phyloP scores from a whole-genome alignment of 2,797 vertebrate genomes.

The Diceros bicornis region DNA sequence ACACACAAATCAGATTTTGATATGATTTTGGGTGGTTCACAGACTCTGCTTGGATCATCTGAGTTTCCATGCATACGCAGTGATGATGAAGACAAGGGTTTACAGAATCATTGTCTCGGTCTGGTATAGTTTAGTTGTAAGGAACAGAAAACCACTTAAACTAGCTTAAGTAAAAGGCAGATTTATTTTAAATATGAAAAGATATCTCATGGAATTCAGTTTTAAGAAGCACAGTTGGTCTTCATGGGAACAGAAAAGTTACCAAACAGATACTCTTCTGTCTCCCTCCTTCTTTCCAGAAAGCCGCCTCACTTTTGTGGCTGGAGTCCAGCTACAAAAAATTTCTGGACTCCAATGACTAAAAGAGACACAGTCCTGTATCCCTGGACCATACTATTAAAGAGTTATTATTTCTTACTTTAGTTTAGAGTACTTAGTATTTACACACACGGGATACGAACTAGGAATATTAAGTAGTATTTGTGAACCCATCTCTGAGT shows the following conservation, averaged over 20 bases:
- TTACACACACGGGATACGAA: not conserved
- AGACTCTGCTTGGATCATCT: not conserved
- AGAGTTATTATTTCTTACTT: conserved; percentile 10
- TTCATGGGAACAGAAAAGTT: not conserved
- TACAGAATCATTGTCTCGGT: not conserved
- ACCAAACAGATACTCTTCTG: not conserved
- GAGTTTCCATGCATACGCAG: not conserved
- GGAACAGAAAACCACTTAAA: conserved; percentile 15
- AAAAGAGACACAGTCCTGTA: not conserved
- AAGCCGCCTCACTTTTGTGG: not conserved
- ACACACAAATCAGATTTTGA: not conserved
- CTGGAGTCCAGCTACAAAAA: not conserved
- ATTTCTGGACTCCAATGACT: not conserved
- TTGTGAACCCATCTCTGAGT: not conserved
- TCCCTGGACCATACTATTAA: not conserved
- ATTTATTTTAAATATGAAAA: conserved; percentile 38
- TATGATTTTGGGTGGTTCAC: not conserved
- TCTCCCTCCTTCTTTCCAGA: not conserved
- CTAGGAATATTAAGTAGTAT: not conserved
- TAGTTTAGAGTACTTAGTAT: conserved; percentile 20
- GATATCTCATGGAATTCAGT: not conserved
- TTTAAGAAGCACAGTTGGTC: not conserved
- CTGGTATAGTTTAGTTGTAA: not conserved
- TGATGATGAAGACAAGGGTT: not conserved
- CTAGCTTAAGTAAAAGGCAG: conserved; percentile 9